These are phyloP conservation scores for Hydrozoanthus tunicans DNA, from an alignment of 64 coral and sea anemone species.

Conservation along the genomic window DNA sequence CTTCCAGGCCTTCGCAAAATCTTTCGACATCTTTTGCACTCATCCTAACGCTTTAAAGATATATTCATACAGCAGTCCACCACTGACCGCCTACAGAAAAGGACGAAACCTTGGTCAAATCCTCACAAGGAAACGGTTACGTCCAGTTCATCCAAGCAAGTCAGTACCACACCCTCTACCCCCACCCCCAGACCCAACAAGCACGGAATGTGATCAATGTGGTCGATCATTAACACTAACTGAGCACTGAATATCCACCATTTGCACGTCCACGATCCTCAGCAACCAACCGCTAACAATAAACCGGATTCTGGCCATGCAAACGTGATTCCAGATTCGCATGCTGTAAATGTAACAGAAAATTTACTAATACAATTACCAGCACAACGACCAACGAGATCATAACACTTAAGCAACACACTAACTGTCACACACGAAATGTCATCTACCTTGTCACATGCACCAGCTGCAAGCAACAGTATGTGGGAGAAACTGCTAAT, in stretches of 20 bases:
- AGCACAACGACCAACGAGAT: constrained; percentile 8
- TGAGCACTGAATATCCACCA: not conserved
- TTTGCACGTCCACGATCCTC: not conserved
- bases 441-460: constrained; percentile 14
- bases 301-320: constrained; percentile 30
- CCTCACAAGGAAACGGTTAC: not conserved
- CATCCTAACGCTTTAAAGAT: constrained; percentile 1
- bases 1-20: constrained; percentile 7
- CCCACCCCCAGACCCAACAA: not conserved
- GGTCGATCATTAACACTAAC: not conserved
- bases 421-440: constrained; percentile 1
- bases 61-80: constrained; percentile 16
- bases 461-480: constrained; percentile 9
- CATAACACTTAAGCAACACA: constrained; percentile 31
- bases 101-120: not conserved
- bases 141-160: not conserved
- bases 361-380: not conserved
- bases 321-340: not conserved
- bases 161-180: not conserved
- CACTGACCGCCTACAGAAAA: not conserved
- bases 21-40: not conserved
- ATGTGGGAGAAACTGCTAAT: constrained; percentile 29
- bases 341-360: not conserved
- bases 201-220: constrained; percentile 4
- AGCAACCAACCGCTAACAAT: not conserved